phyloP scores from a whole-genome alignment of 2,113 vertebrate genomes.

The Hydrolagus affinis region DNA sequence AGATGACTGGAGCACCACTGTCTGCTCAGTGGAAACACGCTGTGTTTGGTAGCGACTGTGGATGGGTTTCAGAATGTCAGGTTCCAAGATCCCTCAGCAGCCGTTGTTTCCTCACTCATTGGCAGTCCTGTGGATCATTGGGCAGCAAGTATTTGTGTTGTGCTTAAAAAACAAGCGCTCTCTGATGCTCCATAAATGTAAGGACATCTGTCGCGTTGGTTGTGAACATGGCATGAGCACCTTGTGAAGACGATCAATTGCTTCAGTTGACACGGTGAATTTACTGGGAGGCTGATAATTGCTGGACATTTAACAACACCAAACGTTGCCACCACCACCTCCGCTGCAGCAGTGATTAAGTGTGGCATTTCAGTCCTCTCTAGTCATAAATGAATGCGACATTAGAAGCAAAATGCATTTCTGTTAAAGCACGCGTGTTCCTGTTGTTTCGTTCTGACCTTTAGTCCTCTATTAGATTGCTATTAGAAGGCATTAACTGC shows the following conservation, averaged over 20 bases:
- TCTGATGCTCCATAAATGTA: background rate
- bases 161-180: background rate
- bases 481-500: constrained; percentile 38
- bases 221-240: background rate
- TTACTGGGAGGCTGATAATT: background rate
- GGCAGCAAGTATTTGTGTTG: background rate
- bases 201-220: background rate
- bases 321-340: constrained; percentile 18
- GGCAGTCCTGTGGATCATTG: background rate
- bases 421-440: constrained; percentile 31
- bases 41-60: background rate
- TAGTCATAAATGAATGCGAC: constrained; percentile 35
- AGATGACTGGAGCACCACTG: background rate
- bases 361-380: constrained; percentile 23
- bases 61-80: background rate
- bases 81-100: background rate
- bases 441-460: constrained; percentile 32
- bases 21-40: background rate
- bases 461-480: constrained; percentile 35
- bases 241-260: background rate
- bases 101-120: background rate
- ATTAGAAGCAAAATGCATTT: constrained; percentile 35
- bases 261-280: background rate
- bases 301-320: background rate
- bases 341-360: background rate